A percentile compares a stretch with the other conserved stretches of the same genome.
Conservation (phyloP, 2,797 vertebrate genomes). For the Bothrops alternatus region DNA sequence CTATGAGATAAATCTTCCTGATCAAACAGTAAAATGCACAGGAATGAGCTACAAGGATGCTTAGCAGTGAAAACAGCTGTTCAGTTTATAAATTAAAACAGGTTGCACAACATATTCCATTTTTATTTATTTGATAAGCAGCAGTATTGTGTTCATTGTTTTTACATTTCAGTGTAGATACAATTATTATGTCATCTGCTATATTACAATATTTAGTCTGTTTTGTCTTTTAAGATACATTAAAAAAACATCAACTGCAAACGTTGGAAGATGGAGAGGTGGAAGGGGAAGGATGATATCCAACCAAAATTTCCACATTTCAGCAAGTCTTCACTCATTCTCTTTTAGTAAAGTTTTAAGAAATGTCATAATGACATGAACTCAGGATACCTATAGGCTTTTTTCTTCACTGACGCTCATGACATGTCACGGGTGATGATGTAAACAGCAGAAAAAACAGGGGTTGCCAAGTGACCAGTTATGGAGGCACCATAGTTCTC, state of each 20-base stretch:
- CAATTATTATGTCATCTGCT: constrained; percentile 97
- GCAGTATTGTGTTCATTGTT: constrained; percentile 88
- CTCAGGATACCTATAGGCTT: constrained; percentile 86
- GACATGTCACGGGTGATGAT: constrained; percentile 99
- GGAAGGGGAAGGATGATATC: constrained; percentile 83
- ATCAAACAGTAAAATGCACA: background rate
- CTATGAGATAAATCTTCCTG: too few relatives aligned
- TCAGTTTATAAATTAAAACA: background rate
- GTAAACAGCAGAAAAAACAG: constrained; percentile 97
- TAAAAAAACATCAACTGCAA: constrained; percentile 97
- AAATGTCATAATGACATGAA: constrained; percentile 85
- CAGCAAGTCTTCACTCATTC: constrained; percentile 79
- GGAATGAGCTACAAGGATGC: background rate
- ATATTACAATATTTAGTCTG: constrained; percentile 94
- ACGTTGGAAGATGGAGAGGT: constrained; percentile 77
- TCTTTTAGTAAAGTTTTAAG: constrained; percentile 82
- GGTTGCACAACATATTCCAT: constrained; percentile 54
- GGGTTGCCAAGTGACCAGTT: constrained; percentile 81
- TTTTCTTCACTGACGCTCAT: constrained; percentile 85
- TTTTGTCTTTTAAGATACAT: constrained; percentile 87
- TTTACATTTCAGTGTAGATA: constrained; percentile 98
- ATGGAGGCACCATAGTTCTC: constrained; percentile 86
- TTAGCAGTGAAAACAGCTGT: constrained; percentile 14
- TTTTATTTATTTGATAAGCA: constrained; percentile 99
- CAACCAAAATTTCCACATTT: constrained; percentile 82